Percentiles rank a stretch among this genome's conserved stretches.
phyloP scores from a whole-genome alignment of 1,140 invertebrate genomes.

The Drosophila repleta region DNA sequence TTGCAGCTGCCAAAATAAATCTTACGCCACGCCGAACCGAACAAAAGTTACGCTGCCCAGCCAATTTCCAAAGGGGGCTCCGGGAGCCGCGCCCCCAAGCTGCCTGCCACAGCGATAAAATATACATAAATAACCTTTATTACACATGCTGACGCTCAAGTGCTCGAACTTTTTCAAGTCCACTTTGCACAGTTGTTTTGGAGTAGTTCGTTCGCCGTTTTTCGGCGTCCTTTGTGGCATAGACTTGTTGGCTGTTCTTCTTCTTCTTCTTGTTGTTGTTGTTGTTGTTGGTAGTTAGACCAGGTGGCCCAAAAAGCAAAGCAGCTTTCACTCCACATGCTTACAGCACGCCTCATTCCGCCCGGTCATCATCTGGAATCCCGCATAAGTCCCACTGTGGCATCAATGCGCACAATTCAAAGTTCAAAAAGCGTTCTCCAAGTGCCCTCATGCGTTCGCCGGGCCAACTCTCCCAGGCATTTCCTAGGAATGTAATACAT shows the following conservation, averaged over 20 bases:
- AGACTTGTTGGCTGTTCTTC: neutral
- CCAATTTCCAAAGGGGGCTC: conserved; percentile 32
- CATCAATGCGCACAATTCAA: conserved; percentile 35
- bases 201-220: conserved; percentile 65
- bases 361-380: neutral
- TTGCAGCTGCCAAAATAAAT: conserved; percentile 73
- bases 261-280: neutral
- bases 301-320: conserved; percentile 7
- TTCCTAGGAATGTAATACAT: neutral
- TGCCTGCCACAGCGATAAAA: conserved; percentile 59
- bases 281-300: neutral
- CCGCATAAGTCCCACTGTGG: conserved; percentile 14
- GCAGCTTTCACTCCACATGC: neutral
- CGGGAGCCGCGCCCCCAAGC: neutral
- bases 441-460: conserved; percentile 6
- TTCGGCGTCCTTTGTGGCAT: conserved; percentile 38
- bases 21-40: conserved; percentile 39
- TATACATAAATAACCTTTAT: conserved; percentile 83
- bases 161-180: conserved; percentile 81
- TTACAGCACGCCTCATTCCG: neutral
- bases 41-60: conserved; percentile 49
- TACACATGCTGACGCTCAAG: conserved; percentile 80
- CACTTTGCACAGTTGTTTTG: conserved; percentile 78
- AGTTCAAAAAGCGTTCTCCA: conserved; percentile 30
- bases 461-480: neutral